Evolutionary conservation across 35 echinoderm and acorn worm genomes (phyloP).

Genomic region (Apostichopus parvimensis): DNA sequence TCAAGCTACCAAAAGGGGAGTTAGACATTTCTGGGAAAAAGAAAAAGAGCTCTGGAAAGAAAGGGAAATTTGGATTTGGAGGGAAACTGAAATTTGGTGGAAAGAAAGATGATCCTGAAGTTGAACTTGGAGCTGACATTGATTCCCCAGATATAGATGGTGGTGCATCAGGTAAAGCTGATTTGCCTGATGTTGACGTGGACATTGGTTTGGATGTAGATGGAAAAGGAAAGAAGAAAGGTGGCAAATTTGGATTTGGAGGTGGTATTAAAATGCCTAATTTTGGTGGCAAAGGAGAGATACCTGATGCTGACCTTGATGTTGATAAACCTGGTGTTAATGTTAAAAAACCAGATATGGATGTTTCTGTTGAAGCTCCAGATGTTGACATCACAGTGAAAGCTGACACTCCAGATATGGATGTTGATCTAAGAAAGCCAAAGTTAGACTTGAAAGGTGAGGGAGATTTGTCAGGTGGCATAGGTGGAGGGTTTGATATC

Average conservation of each 20-base stretch:
- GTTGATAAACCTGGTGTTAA: constrained; percentile 33
- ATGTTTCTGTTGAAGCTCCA: constrained; percentile 16
- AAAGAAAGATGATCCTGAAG: constrained; percentile 24
- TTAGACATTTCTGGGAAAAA: constrained; percentile 28
- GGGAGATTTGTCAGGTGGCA: constrained; percentile 23
- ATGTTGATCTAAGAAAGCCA: constrained; percentile 33
- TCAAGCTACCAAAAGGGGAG: constrained; percentile 31
- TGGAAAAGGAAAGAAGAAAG: constrained; percentile 37
- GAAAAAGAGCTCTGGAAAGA: constrained; percentile 67
- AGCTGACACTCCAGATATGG: constrained; percentile 36
- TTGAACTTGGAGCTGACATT: constrained; percentile 26
- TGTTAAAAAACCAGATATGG: constrained; percentile 25
- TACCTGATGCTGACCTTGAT: constrained; percentile 39
- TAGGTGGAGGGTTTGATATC: constrained; percentile 11
- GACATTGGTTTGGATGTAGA: constrained; percentile 33
- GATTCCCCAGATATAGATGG: constrained; percentile 1
- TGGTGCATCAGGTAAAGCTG: constrained; percentile 28
- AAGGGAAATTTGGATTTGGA: constrained; percentile 63
- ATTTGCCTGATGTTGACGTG: constrained; percentile 41
- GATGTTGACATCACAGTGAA: constrained; percentile 48
- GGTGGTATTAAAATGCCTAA: constrained; percentile 51
- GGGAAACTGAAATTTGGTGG: constrained; percentile 57
- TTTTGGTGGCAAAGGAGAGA: constrained; percentile 49
- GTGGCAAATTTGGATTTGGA: constrained; percentile 69
- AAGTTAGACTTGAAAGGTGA: constrained; percentile 30